Evolutionary conservation across 2,113 vertebrate genomes (phyloP).

Genomic region (Heliornis fulica): DNA sequence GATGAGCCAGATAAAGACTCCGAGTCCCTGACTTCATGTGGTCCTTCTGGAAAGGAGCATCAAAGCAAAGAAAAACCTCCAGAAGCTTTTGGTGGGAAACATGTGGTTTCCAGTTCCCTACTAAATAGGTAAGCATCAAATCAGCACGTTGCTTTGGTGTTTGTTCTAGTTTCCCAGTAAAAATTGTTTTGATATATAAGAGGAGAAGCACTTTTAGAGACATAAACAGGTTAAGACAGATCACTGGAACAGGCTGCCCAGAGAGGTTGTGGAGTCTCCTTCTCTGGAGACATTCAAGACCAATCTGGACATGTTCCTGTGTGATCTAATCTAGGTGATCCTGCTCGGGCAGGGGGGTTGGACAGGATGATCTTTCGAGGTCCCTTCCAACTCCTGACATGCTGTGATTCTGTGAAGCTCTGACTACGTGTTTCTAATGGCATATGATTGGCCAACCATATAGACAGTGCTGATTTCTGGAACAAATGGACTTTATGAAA

Average conservation of each 20-base stretch:
- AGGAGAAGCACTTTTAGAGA: neutral
- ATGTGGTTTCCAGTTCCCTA: neutral
- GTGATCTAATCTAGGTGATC: too few species aligned
- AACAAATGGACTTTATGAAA: neutral
- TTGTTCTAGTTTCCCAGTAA: neutral
- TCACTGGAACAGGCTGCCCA: too few species aligned
- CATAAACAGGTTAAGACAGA: neutral
- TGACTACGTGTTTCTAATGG: neutral
- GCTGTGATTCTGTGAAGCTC: too few species aligned
- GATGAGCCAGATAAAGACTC: conserved; percentile 70
- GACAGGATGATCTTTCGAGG: too few species aligned
- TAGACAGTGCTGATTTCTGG: neutral
- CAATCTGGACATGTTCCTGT: too few species aligned
- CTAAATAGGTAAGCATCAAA: conserved; percentile 73
- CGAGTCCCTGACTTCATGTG: neutral
- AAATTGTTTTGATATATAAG: neutral
- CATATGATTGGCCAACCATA: neutral
- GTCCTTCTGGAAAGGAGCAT: neutral
- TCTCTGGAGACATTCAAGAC: too few species aligned
- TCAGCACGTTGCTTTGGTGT: neutral
- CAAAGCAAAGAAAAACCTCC: conserved; percentile 48
- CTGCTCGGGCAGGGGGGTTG: too few species aligned
- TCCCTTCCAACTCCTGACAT: too few species aligned
- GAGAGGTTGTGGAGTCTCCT: too few species aligned
- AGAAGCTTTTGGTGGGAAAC: conserved; percentile 52